phyloP scores from a whole-genome alignment of 1,140 invertebrate species.

The silkworm (Bombyx mori) region ASM3026992v2 NC_085130.1:11693501-11694000 shows the following conservation, averaged over 20 bases:
- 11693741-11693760: slow-evolving; percentile 28
- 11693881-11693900: slow-evolving; percentile 76
- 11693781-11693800: slow-evolving; percentile 1
- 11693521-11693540: slow-evolving; percentile 24
- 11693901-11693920: slow-evolving; percentile 78
- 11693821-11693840: slow-evolving; percentile 19
- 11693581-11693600: slow-evolving; percentile 23
- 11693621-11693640: slow-evolving; percentile 24
- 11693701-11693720: slow-evolving; percentile 43
- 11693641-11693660: slow-evolving; percentile 38
- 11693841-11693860: slow-evolving; percentile 35
- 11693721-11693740: slow-evolving; percentile 35
- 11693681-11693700: slow-evolving; percentile 44
- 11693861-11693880: slow-evolving; percentile 21
- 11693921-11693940: slow-evolving; percentile 61
- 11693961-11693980: slow-evolving; percentile 49
- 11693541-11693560: slow-evolving; percentile 39
- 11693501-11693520: slow-evolving; percentile 59
- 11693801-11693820: slow-evolving; percentile 4
- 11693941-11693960: slow-evolving; percentile 48
- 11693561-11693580: slow-evolving; percentile 17
- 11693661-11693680: slow-evolving; percentile 30
- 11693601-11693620: neutral
- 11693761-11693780: slow-evolving; percentile 33
- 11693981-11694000: slow-evolving; percentile 40